A percentile compares a stretch with the other conserved stretches of the same genome.
Evolutionary conservation across 1,140 invertebrate species (phyloP).

Genomic region (Calliphora vicina): DNA sequence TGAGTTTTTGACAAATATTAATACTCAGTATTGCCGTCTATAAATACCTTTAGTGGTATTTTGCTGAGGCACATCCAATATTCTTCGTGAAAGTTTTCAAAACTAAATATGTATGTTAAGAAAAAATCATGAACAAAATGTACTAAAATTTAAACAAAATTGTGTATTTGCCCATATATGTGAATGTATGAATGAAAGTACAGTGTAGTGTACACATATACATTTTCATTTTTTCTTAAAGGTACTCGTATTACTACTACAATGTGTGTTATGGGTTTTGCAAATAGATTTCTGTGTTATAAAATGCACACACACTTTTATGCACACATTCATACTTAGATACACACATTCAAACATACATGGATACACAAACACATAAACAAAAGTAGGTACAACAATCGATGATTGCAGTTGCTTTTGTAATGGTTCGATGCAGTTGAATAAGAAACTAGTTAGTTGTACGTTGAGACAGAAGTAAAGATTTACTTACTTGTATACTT

Average conservation of each 20-base stretch:
- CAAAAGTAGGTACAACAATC: background rate
- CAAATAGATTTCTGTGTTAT: background rate
- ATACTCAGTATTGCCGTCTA: too few relatives aligned
- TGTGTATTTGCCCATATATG: too few relatives aligned
- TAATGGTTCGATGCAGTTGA: slow-evolving; percentile 22
- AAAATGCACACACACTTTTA: background rate
- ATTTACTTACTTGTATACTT: background rate
- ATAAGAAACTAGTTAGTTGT: background rate
- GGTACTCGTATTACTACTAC: too few relatives aligned
- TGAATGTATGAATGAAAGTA: too few relatives aligned
- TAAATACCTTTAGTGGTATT: too few relatives aligned
- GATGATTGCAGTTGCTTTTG: background rate
- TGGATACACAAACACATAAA: background rate
- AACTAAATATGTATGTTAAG: too few relatives aligned
- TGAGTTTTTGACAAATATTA: too few relatives aligned
- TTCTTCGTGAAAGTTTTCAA: too few relatives aligned
- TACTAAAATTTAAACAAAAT: too few relatives aligned
- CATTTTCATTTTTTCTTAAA: background rate
- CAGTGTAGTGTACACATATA: too few relatives aligned
- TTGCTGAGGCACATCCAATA: too few relatives aligned
- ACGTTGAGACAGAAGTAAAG: background rate
- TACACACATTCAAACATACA: background rate
- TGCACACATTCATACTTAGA: background rate
- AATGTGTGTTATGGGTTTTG: background rate
- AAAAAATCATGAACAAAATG: too few relatives aligned